Evolutionary conservation across 2,113 vertebrate species (phyloP).

Genomic region (Datnioides undecimradiatus): DNA sequence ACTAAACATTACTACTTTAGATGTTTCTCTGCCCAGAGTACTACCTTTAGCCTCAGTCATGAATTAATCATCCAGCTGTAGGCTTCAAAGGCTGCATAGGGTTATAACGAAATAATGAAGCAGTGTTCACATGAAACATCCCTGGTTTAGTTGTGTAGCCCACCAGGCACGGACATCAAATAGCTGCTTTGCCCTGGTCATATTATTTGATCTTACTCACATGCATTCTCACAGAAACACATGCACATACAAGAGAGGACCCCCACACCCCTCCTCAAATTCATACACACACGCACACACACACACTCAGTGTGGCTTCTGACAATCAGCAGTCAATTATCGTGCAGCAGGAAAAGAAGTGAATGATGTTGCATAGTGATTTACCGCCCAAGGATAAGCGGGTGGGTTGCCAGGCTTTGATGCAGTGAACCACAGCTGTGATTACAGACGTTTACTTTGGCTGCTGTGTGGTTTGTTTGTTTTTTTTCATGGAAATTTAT

Average conservation of each 20-base stretch:
- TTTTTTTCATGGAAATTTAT: background rate
- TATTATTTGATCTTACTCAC: conserved; percentile 47
- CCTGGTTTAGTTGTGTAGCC: conserved; percentile 32
- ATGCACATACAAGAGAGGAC: background rate
- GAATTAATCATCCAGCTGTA: conserved; percentile 34
- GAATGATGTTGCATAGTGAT: conserved; percentile 7
- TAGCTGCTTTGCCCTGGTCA: conserved; percentile 3
- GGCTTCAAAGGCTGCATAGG: conserved; percentile 40
- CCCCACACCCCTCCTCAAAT: background rate
- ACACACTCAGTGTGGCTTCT: background rate
- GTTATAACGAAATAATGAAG: conserved; percentile 55
- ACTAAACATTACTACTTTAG: background rate
- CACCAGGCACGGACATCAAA: conserved; percentile 61
- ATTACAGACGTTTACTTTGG: conserved; percentile 1
- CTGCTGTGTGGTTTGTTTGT: no score
- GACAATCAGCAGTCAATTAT: conserved; percentile 38
- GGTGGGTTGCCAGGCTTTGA: conserved; percentile 30
- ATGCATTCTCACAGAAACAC: conserved; percentile 3
- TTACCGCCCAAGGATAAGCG: background rate
- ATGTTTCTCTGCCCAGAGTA: background rate
- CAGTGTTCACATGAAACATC: conserved; percentile 41
- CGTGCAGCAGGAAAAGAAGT: conserved; percentile 1
- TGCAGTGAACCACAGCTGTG: conserved; percentile 8
- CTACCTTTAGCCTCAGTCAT: conserved; percentile 4
- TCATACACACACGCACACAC: background rate